Conservation (phyloP, 1,140 invertebrate genomes). For the Galleria mellonella region DNA sequence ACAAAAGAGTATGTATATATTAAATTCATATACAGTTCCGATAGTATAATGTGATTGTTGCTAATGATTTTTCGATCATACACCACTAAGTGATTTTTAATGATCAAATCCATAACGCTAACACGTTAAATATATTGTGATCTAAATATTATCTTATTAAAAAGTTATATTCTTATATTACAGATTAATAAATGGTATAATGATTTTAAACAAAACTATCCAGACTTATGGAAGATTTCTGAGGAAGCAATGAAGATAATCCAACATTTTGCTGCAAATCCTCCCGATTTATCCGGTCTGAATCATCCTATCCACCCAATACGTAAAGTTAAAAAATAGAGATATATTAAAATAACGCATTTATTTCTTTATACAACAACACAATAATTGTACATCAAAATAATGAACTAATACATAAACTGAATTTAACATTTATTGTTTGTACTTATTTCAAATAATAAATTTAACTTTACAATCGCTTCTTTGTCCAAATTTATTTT, state of each 20-base stretch:
- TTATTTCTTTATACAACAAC: not conserved
- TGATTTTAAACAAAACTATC: conserved; percentile 79
- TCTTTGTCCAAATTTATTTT: too few species aligned
- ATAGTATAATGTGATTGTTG: too few species aligned
- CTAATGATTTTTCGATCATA: too few species aligned
- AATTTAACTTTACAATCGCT: too few species aligned
- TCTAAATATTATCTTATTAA: too few species aligned
- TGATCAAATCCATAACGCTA: not conserved
- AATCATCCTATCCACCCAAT: conserved; percentile 83
- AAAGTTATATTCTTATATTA: conserved; percentile 14
- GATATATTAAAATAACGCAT: not conserved
- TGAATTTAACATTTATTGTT: too few species aligned
- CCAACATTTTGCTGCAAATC: conserved; percentile 78
- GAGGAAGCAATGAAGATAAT: conserved; percentile 80
- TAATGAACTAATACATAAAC: conserved; percentile 6
- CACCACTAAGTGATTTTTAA: too few species aligned
- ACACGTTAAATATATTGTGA: too few species aligned
- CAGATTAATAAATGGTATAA: conserved; percentile 79
- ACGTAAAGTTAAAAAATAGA: conserved; percentile 47
- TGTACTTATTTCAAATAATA: too few species aligned
- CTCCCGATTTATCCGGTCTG: conserved; percentile 79
- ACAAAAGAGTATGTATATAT: conserved; percentile 53
- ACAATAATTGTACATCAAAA: not conserved
- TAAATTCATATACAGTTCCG: too few species aligned
- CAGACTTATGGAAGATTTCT: conserved; percentile 80